A percentile compares a stretch with the other conserved stretches of the same genome.
phyloP scores from a whole-genome alignment of 2,888 invertebrate species.

The Bellardia bayeri region DNA sequence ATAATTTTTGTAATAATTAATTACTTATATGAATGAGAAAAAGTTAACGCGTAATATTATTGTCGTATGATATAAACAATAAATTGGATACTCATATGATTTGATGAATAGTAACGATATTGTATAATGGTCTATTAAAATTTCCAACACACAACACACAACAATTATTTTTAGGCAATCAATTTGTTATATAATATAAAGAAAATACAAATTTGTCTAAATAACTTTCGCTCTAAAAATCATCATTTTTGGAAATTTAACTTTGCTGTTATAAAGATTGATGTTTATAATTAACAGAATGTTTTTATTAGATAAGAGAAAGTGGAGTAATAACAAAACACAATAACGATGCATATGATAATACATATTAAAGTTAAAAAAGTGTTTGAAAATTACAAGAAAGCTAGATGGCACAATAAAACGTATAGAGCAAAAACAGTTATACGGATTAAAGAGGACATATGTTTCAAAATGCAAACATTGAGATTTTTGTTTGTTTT shows the following conservation, averaged over 20 bases:
- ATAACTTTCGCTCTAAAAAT: background rate
- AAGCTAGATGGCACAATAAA: no score
- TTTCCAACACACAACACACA: slow-evolving; percentile 45
- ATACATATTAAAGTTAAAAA: no score
- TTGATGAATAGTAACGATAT: slow-evolving; percentile 16
- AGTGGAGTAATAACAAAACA: background rate
- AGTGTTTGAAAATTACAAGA: no score
- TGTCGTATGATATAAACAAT: slow-evolving; percentile 7
- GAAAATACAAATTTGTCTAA: background rate
- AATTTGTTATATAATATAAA: slow-evolving; percentile 15
- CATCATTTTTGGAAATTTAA: background rate
- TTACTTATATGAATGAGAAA: background rate
- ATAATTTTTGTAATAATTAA: background rate
- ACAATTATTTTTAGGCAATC: slow-evolving; percentile 23
- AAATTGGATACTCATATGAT: slow-evolving; percentile 27
- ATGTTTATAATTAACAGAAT: background rate
- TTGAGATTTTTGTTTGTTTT: no score
- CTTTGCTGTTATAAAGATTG: background rate
- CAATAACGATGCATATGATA: background rate
- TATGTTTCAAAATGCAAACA: no score
- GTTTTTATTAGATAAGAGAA: background rate
- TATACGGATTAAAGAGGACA: no score
- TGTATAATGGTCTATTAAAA: slow-evolving; percentile 28
- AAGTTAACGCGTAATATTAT: slow-evolving; percentile 1
- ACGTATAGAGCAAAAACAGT: no score